Evolutionary conservation across 2,113 vertebrate species (phyloP).

Genomic region (Lampris megalopsis): DNA sequence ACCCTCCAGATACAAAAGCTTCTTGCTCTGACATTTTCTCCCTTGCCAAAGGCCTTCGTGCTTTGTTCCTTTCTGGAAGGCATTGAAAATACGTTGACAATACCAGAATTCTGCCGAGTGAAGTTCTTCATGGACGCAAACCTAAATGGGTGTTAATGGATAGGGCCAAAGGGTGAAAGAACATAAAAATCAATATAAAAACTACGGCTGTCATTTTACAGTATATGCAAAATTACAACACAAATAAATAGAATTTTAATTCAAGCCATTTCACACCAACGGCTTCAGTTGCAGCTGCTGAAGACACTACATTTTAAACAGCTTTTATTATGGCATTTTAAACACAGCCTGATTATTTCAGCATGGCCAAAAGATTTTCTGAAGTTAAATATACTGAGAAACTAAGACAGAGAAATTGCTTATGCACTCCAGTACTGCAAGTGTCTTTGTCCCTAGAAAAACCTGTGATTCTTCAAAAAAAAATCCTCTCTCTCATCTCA

Average conservation of each 20-base stretch:
- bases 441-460: background rate
- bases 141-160: constrained; percentile 32
- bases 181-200: background rate
- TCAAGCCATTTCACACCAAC: no score
- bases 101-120: constrained; percentile 41
- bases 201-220: background rate
- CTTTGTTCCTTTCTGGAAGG: constrained; percentile 63
- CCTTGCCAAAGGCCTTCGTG: constrained; percentile 37
- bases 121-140: constrained; percentile 6
- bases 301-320: no score
- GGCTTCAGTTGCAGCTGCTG: no score
- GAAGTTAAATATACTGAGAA: no score
- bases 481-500: no score
- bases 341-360: no score
- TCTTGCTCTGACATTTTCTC: constrained; percentile 43
- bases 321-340: no score
- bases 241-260: no score
- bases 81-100: constrained; percentile 39
- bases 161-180: background rate
- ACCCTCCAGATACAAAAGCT: constrained; percentile 51
- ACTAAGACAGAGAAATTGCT: no score
- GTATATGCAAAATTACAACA: no score
- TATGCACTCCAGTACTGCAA: background rate
- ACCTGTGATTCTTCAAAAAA: background rate
- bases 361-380: no score